Evolutionary conservation across 2,797 vertebrate genomes (phyloP).

Genomic region (Scolopax rusticola): DNA sequence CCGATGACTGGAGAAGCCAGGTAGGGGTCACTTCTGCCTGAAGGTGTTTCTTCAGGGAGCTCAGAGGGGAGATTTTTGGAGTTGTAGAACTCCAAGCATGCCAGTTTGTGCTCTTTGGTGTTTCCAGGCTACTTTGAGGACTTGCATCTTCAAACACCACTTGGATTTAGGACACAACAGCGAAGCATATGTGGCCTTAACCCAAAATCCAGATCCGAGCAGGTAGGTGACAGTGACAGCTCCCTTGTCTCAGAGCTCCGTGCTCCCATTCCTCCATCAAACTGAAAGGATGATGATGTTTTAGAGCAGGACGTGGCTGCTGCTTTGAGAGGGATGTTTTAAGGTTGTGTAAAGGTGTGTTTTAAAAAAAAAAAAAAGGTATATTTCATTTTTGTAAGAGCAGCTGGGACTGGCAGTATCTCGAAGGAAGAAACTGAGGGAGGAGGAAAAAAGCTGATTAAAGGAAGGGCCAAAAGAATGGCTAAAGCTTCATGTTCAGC

Average conservation of each 20-base stretch:
- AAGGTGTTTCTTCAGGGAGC: neutral
- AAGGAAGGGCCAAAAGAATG: neutral
- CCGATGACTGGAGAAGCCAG: slow-evolving; percentile 87
- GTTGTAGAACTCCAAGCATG: neutral
- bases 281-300: accelerated
- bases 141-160: slow-evolving; percentile 95
- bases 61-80: neutral
- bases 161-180: slow-evolving; percentile 95
- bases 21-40: slow-evolving; percentile 60
- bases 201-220: slow-evolving; percentile 92
- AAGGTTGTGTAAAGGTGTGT: neutral
- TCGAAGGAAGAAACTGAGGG: neutral
- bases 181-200: slow-evolving; percentile 93
- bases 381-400: neutral
- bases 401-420: accelerated
- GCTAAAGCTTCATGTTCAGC: accelerated
- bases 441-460: too few species aligned
- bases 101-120: neutral
- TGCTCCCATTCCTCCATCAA: neutral
- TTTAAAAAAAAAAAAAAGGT: neutral
- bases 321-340: neutral
- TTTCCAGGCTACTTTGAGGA: slow-evolving; percentile 92
- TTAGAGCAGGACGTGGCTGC: neutral
- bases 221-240: slow-evolving; percentile 87
- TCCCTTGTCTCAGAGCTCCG: accelerated